Evolutionary conservation across 2,888 invertebrate genomes (phyloP).

Genomic region (Apeira syringaria): DNA sequence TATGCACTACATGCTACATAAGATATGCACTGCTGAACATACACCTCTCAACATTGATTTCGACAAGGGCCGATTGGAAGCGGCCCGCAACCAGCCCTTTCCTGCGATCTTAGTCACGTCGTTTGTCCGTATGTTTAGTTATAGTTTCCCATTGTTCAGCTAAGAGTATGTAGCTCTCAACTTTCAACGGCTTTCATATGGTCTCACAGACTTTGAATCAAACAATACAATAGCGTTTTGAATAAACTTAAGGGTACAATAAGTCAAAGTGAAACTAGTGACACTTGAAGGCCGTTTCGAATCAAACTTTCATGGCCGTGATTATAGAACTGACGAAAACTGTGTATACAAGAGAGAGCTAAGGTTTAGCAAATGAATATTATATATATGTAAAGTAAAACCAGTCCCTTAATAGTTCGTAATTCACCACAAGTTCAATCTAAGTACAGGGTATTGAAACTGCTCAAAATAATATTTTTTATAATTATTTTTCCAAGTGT

Average conservation of each 20-base stretch:
- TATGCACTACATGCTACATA: too few species aligned
- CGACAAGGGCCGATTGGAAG: too few species aligned
- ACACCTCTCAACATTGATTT: too few species aligned
- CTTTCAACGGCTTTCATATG: not conserved
- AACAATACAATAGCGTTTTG: too few species aligned
- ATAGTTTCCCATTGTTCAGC: not conserved
- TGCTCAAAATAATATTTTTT: too few species aligned
- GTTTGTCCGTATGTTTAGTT: too few species aligned
- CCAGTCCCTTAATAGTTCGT: not conserved
- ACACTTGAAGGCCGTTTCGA: constrained; percentile 2
- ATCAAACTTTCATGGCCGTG: constrained; percentile 13
- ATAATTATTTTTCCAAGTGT: too few species aligned
- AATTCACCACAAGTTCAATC: too few species aligned
- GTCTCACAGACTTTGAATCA: not conserved
- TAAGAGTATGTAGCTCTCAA: not conserved
- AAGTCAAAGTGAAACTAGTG: constrained; percentile 6
- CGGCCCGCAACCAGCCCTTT: too few species aligned
- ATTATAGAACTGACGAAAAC: constrained; percentile 5
- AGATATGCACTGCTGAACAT: too few species aligned
- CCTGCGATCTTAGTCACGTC: too few species aligned
- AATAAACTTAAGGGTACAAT: constrained; percentile 4
- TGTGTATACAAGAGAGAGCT: not conserved
- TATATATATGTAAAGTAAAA: not conserved
- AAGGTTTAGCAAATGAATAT: not conserved
- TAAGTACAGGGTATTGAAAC: too few species aligned